Base-by-base conservation (phyloP, 1,140 invertebrate genomes). In the Zaprionus taronus region DNA sequence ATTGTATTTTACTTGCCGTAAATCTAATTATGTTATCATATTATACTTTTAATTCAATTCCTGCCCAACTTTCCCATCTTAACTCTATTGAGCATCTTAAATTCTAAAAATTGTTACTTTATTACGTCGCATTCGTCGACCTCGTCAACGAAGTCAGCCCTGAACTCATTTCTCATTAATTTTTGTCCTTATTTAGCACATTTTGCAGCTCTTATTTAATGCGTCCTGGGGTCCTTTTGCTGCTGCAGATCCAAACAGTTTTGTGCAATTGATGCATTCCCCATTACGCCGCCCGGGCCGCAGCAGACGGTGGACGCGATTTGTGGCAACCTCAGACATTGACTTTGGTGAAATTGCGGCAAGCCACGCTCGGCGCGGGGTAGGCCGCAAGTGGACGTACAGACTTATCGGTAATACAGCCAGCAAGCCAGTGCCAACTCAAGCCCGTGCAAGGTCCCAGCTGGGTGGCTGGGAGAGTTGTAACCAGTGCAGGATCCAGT, bases 291-390 rank as follows among this genome's bases (percentile, higher is more conserved):
- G 63, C 69, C 44, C 65, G 51, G 72, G 58, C 24, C 22, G 31
- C 9, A 34, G 31, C 31, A 34, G 31, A 34, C 62, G 31, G 38
- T 76, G 73, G 60, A 70, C 67, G 73, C 73, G 63, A 68, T 65
- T 61, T 47, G 24, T 49, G 65, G 38, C 68, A 79, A 72, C 84
- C 83, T 78, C 77, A 83, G 84, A 80, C 83, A 87, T 87, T 89
- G 83, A 87, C 84, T 87, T 87, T 87, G 83, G 77, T 72, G 47
- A 78, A 89, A 87, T 71, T 89, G 83, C 80, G 83, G 77, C 67
- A 70, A 58, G 72, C 65, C 79, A 72, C 17, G 20, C 6, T 67
- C 15, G 41, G 75, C 70, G 61, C 51, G 24, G 24, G 36, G 38
- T 44, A 61, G 36, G 36, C 34, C 60, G 44, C 11, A 15, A 41